A percentile compares a stretch with the other conserved stretches of the same genome.
phyloP scores from a whole-genome alignment of 2,797 vertebrate species.

The Rhadinocentrus ornatus region DNA sequence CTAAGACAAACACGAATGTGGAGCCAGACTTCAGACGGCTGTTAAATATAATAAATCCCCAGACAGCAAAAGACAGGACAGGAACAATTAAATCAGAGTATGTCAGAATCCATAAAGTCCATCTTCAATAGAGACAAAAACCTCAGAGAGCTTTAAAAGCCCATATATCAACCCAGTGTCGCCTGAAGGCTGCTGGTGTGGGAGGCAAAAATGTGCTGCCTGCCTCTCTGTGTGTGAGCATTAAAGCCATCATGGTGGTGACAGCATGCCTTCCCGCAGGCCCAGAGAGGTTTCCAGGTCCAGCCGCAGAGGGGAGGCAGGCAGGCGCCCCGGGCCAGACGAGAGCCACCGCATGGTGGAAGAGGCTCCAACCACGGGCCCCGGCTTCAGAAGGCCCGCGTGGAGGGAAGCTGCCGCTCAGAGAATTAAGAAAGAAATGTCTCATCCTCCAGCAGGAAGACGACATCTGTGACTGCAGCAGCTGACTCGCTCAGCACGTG shows the following conservation, averaged over 20 bases:
- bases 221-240: not conserved
- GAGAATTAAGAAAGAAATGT: not conserved
- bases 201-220: not conserved
- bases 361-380: conserved; percentile 26
- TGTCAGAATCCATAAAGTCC: conserved; percentile 12
- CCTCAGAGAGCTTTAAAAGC: conserved; percentile 22
- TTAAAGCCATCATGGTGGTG: conserved; percentile 13
- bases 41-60: conserved; percentile 12
- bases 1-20: not conserved
- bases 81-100: conserved; percentile 12
- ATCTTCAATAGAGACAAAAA: conserved; percentile 19
- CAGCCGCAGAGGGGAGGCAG: conserved; percentile 32
- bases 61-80: not conserved
- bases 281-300: conserved; percentile 33
- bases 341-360: conserved; percentile 18
- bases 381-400: conserved; percentile 33
- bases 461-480: not conserved
- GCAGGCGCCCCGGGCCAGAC: conserved; percentile 42
- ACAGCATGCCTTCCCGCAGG: conserved; percentile 51
- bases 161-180: conserved; percentile 41
- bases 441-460: not conserved
- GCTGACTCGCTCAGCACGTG: not conserved
- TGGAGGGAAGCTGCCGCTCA: not conserved
- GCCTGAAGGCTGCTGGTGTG: conserved; percentile 34
- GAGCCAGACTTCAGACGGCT: conserved; percentile 1